phyloP scores from a whole-genome alignment of 53 echinoderm and acorn worm genomes.

The Mesocentrotus franciscanus region DNA sequence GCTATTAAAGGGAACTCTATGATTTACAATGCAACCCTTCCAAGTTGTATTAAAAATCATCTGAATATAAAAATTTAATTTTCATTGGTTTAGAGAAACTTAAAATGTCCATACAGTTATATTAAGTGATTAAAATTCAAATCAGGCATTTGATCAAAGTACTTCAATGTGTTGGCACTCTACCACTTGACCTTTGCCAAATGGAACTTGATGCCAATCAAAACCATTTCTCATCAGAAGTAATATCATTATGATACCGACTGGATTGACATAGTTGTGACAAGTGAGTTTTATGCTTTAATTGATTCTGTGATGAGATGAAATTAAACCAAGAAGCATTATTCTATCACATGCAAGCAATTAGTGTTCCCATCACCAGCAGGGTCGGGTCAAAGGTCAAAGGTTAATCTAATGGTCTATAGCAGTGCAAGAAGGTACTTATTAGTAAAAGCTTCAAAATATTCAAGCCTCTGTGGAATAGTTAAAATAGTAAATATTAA shows the following conservation, averaged over 20 bases:
- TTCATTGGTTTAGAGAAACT: not conserved
- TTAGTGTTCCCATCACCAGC: conserved; percentile 28
- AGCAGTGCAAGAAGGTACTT: conserved; percentile 25
- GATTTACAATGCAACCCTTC: not conserved
- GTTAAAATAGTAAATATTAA: not conserved
- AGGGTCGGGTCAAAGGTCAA: conserved; percentile 27
- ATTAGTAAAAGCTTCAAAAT: not conserved
- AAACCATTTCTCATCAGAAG: not conserved
- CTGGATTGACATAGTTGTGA: not conserved
- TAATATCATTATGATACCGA: not conserved
- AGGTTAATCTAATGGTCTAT: not conserved
- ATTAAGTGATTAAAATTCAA: not conserved
- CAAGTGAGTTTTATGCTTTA: not conserved
- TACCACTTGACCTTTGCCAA: not conserved
- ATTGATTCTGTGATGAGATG: not conserved
- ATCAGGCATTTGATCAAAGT: not conserved
- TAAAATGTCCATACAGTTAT: not conserved
- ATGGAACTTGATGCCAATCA: not conserved
- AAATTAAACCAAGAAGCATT: not conserved
- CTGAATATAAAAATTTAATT: not conserved
- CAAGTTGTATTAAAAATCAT: not conserved
- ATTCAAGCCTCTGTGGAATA: not conserved
- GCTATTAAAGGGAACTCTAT: no score
- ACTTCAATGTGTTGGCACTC: not conserved
- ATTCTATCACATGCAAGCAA: conserved; percentile 4